Percentiles rank a stretch among this genome's conserved stretches.
Conservation (phyloP, 1,140 invertebrate species). For the Globodera ellingtonae region DNA sequence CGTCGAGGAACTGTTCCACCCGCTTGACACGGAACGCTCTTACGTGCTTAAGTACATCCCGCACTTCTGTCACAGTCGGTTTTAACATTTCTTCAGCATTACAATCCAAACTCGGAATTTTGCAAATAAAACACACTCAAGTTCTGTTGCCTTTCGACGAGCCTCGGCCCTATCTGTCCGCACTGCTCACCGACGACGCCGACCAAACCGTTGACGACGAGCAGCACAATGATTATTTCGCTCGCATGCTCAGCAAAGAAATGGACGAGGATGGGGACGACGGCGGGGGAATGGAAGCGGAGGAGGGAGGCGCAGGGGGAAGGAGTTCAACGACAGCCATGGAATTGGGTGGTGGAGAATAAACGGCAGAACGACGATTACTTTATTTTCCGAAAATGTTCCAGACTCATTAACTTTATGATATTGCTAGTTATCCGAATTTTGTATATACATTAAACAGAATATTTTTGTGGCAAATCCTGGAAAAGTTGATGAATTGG, state of each 20-base stretch:
- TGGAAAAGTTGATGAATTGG: no score
- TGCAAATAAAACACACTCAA: not conserved
- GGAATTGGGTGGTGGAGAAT: not conserved
- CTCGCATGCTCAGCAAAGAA: constrained; percentile 22
- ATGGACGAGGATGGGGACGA: constrained; percentile 20
- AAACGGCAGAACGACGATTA: no score
- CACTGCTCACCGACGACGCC: constrained; percentile 20
- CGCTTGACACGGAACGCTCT: constrained; percentile 19
- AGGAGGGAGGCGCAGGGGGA: constrained; percentile 2
- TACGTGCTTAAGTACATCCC: constrained; percentile 20
- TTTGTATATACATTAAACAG: no score
- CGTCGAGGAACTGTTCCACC: constrained; percentile 16
- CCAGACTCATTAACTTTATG: no score
- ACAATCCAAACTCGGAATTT: not conserved
- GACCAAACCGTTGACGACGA: constrained; percentile 13
- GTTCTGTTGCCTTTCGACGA: constrained; percentile 40
- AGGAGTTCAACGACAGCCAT: not conserved
- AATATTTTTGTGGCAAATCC: no score
- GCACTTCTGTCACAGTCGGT: constrained; percentile 23
- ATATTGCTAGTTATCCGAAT: no score
- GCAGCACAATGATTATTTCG: constrained; percentile 27
- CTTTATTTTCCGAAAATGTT: no score
- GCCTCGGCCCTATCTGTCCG: constrained; percentile 24
- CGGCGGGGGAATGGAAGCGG: not conserved
- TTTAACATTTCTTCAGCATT: no score